Evolutionary conservation across 2,797 vertebrate species (phyloP).

Genomic region (Hydrophis major): DNA sequence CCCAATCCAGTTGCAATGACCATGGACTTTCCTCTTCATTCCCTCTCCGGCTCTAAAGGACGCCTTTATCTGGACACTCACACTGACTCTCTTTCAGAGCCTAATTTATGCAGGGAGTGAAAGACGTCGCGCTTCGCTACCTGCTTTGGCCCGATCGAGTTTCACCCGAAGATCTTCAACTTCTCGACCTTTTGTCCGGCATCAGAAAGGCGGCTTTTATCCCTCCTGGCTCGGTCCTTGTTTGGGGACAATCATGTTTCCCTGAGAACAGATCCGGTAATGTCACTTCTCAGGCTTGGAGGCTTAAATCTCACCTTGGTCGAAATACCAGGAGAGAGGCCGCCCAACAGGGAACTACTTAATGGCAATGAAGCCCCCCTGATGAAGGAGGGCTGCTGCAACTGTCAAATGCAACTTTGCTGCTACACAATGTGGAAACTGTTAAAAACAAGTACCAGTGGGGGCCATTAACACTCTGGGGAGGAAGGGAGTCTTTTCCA

Average conservation of each 20-base stretch:
- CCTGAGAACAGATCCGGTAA: constrained; percentile 51
- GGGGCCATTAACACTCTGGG: constrained; percentile 17
- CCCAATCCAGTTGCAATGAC: background rate
- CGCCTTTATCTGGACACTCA: constrained; percentile 30
- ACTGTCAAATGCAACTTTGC: background rate
- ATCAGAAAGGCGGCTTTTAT: constrained; percentile 42
- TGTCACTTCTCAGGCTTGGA: constrained; percentile 46
- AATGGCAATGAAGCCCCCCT: background rate
- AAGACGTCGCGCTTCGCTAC: background rate
- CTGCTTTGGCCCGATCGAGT: constrained; percentile 41
- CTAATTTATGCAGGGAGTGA: constrained; percentile 3
- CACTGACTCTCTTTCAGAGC: constrained; percentile 10
- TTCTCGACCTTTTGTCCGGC: constrained; percentile 40
- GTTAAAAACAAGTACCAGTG: background rate
- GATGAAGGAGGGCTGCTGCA: fast-evolving
- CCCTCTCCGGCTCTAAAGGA: constrained; percentile 18
- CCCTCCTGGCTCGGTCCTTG: constrained; percentile 3
- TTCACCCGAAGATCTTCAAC: constrained; percentile 12
- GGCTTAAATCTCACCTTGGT: background rate
- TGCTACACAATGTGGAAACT: constrained; percentile 8
- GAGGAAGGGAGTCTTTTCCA: background rate
- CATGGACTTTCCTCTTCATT: background rate
- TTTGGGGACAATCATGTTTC: constrained; percentile 34
- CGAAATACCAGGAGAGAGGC: background rate
- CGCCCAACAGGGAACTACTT: background rate